Conservation (phyloP, 2,113 vertebrate genomes). For the Daphoenositta chrysoptera region DNA sequence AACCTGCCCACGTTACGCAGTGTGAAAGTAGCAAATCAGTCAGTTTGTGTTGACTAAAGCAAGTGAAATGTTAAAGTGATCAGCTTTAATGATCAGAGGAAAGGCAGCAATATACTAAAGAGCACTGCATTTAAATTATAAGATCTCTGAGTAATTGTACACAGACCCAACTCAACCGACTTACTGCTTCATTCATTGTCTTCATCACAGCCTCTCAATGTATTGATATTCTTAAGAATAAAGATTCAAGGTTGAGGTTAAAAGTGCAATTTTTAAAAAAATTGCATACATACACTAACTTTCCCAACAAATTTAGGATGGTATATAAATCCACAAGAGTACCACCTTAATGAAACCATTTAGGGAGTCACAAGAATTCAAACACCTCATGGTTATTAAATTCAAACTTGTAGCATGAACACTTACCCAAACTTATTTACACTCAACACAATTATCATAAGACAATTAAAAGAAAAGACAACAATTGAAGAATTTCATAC, state of each 20-base stretch:
- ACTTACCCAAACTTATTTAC: background rate
- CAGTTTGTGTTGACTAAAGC: background rate
- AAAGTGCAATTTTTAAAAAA: background rate
- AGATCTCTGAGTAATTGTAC: background rate
- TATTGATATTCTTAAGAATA: background rate
- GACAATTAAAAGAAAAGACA: background rate
- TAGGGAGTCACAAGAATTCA: background rate
- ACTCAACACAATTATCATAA: background rate
- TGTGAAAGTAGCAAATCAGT: background rate
- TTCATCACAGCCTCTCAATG: background rate
- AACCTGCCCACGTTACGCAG: background rate
- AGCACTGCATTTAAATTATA: background rate
- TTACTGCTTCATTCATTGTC: background rate
- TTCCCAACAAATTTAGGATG: background rate
- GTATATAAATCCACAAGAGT: background rate
- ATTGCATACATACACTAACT: background rate
- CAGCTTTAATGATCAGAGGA: background rate
- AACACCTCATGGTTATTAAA: background rate
- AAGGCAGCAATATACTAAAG: background rate
- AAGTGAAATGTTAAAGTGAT: background rate
- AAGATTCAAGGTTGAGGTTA: background rate
- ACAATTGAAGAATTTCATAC: background rate
- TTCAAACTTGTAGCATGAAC: background rate
- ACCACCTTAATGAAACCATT: background rate
- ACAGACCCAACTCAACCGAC: background rate